Conservation (phyloP, 2,113 vertebrate genomes). For the Myrmophylax atrothorax region DNA sequence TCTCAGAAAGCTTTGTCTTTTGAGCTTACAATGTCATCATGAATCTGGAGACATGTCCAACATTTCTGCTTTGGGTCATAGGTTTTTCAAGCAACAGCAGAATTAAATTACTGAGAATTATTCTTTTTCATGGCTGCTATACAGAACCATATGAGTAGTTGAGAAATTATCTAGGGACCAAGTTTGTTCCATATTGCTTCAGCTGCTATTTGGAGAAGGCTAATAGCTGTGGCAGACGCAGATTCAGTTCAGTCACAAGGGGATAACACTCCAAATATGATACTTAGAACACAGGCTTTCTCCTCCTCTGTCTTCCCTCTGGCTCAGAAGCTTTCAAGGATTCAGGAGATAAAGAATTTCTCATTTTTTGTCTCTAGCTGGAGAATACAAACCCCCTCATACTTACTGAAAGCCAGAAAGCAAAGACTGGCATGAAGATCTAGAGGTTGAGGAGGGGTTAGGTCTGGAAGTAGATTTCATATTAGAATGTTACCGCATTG, state of each 20-base stretch:
- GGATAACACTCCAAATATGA: slow-evolving; percentile 28
- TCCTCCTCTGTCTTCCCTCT: neutral
- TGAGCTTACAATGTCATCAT: neutral
- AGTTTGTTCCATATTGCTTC: slow-evolving; percentile 51
- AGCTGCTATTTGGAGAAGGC: slow-evolving; percentile 42
- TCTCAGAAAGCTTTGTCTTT: neutral
- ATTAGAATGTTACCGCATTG: neutral
- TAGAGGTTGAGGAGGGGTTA: neutral
- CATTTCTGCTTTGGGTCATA: slow-evolving; percentile 44
- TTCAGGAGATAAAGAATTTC: neutral
- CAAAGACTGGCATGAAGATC: neutral
- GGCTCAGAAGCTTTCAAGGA: neutral
- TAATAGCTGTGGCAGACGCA: slow-evolving; percentile 46
- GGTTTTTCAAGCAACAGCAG: slow-evolving; percentile 34
- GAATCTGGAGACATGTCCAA: neutral
- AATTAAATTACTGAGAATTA: slow-evolving; percentile 31
- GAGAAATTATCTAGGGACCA: slow-evolving; percentile 51
- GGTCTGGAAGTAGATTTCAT: neutral
- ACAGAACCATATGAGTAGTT: slow-evolving; percentile 31
- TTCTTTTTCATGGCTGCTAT: slow-evolving; percentile 31
- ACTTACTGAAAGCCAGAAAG: neutral
- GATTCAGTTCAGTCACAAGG: neutral
- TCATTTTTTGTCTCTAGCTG: neutral
- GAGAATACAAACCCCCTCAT: neutral
- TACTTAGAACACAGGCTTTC: neutral